Conservation (phyloP, 2,797 vertebrate genomes). For the Sitta carolinensis region DNA sequence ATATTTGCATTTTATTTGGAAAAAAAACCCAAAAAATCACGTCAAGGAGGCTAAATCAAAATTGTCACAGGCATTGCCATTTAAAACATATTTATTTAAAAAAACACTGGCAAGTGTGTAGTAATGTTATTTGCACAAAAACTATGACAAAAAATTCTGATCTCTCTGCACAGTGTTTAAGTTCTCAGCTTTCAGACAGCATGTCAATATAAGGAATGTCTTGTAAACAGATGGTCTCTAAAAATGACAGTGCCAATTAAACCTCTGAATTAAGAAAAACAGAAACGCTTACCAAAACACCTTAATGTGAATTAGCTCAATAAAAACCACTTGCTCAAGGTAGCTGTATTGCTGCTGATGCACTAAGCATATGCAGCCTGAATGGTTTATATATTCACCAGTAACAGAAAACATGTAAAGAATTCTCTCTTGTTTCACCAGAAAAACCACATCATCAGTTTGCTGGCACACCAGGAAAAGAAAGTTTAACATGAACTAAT, state of each 20-base stretch:
- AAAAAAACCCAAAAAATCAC: background rate
- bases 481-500: slow-evolving; percentile 75
- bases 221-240: slow-evolving; percentile 25
- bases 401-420: slow-evolving; percentile 67
- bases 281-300: slow-evolving; percentile 9
- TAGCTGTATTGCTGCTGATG: slow-evolving; percentile 4
- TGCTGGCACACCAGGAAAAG: slow-evolving; percentile 70
- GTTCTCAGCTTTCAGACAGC: background rate
- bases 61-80: background rate
- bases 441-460: slow-evolving; percentile 69
- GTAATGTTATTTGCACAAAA: background rate
- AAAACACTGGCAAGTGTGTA: background rate
- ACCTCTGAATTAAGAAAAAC: background rate
- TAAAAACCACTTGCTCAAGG: slow-evolving; percentile 38
- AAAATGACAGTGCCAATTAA: slow-evolving; percentile 38
- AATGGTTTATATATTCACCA: slow-evolving; percentile 37
- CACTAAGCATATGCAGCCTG: background rate
- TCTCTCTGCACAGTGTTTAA: background rate
- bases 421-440: slow-evolving; percentile 78
- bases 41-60: background rate
- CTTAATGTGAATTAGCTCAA: slow-evolving; percentile 34
- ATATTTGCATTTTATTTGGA: background rate
- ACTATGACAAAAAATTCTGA: background rate
- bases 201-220: background rate
- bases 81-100: background rate